Evolutionary conservation across 1,140 invertebrate genomes (phyloP), one percentile per base, ranked within the genome.

Genomic region (Antheraea pernyi): DNA sequence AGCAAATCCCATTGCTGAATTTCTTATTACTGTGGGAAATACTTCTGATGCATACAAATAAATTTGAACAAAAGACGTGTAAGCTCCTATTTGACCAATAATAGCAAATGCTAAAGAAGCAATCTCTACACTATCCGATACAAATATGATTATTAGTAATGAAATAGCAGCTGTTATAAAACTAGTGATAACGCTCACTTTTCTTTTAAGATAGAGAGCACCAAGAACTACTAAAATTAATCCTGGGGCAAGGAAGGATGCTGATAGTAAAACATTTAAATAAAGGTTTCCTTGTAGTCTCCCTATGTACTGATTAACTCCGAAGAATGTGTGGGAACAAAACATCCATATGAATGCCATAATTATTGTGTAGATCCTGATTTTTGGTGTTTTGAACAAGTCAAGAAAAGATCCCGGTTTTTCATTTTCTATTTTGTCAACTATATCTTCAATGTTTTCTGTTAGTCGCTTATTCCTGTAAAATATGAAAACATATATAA

Each of bases 231-330:
- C 94, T 16, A 95, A 74, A 10, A 95, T 82, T 13, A 95, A 94
- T 6, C 95, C 95, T 0, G 95, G 95, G 37, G 95, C 83, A 62
- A 95, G 94, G 48, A 74, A 70, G 0, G 63, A 16, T 53, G 94
- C 95, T 4, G 95, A 96, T 7, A 96, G 77, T 2, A 95, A 92
- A 19, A 96, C 95, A 79, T 96, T 97, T 0, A 96, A 37, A 75
- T 96, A 96, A 58, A 96, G 94, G 80, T 97, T 92, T 2, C 95
- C 96, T 48, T 94, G 94, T 9, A 96, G 85, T 65, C 94, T 93
- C 0, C 95, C 94, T 48, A 96, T 95, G 76, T 95, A 96, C 76
- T 97, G 96, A 8, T 95, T 95, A 16, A 96, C 93, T 0, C 96
- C 96, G 75, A 95, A 96, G 75, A 96, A 95, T 58, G 95, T 95